Base-by-base conservation (phyloP, 92 coral and sea anemone species). In the Umimayanthus kanabou region DNA sequence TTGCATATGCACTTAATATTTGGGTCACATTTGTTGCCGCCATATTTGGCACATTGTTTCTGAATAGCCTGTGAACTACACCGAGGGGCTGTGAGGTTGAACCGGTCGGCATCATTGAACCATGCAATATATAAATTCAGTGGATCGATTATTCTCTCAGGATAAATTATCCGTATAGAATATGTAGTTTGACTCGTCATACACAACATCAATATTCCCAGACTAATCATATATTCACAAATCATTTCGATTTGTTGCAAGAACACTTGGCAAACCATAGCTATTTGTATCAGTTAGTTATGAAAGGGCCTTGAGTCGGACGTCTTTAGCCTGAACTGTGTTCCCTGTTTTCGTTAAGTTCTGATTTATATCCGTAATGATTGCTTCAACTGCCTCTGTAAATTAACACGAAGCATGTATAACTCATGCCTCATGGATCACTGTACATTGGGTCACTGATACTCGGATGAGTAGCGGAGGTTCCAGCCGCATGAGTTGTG, bases 61-160 rank as follows among this genome's bases (percentile, higher is more conserved):
- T 80, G 43, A 22, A 57, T 28, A 53, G 55, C 84, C 43, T 55
- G 66, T 28, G 84, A 80, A 11, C 71, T 80, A 72, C 71, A 53
- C 47, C 16, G 28, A 16, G 84, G 71, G 9, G 18, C 28, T 0
- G 84, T 29, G 66, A 80, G 14, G 40, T 80, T 80, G 29, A 80
- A 80, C 71, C 84, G 28, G 49, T 80, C 84, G 1, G 49, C 47
- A 8, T 33, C 39, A 25, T 30, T 30, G 40, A 29, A 57, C 84
- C 84, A 80, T 29, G 0, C 5, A 18, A n/a, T n/a, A n/a, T n/a
- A n/a, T n/a, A n/a, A n/a, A n/a, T 14, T 28, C 0, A 5, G 2
- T 30, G 39, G 71, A 33, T 57, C 39, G 14, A 23, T 6, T 70
- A 26, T 1, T 23, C 0, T 57, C 43, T 30, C 42, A 4, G 45